phyloP scores from a whole-genome alignment of 2,113 vertebrate genomes.

The Ochotona curzoniae region DNA sequence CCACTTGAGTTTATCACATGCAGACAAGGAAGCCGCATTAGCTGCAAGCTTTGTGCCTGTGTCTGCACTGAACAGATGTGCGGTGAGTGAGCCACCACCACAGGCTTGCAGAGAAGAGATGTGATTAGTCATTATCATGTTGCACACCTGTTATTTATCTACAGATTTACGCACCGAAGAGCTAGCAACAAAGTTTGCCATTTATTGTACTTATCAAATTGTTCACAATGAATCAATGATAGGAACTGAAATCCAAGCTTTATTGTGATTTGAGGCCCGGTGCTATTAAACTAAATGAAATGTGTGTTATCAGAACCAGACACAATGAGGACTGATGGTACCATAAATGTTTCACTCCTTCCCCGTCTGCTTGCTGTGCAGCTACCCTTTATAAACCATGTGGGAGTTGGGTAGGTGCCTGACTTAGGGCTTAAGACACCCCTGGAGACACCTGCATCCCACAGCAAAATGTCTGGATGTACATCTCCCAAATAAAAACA shows the following conservation, averaged over 20 bases:
- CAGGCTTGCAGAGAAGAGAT: background rate
- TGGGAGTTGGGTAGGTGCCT: too few species aligned
- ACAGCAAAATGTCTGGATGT: too few species aligned
- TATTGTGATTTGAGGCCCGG: background rate
- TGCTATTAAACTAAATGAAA: background rate
- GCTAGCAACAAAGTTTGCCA: background rate
- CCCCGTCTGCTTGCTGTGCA: background rate
- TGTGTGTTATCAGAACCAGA: conserved; percentile 12
- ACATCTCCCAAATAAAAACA: too few species aligned
- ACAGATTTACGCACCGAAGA: background rate
- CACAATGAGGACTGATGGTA: background rate
- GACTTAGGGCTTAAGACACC: too few species aligned
- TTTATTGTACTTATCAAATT: background rate
- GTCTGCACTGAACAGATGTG: background rate
- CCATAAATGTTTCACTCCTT: background rate
- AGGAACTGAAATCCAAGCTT: background rate
- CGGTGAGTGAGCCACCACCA: too few species aligned
- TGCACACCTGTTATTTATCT: background rate
- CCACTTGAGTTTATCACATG: background rate
- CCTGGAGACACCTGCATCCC: too few species aligned
- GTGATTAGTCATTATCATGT: background rate
- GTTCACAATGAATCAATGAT: background rate
- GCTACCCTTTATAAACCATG: background rate
- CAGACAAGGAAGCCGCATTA: background rate
- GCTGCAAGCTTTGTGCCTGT: background rate